These are phyloP conservation scores for Drosophila emarginata DNA, from an alignment of 2,888 invertebrate genomes.

Conservation along the genomic window DNA sequence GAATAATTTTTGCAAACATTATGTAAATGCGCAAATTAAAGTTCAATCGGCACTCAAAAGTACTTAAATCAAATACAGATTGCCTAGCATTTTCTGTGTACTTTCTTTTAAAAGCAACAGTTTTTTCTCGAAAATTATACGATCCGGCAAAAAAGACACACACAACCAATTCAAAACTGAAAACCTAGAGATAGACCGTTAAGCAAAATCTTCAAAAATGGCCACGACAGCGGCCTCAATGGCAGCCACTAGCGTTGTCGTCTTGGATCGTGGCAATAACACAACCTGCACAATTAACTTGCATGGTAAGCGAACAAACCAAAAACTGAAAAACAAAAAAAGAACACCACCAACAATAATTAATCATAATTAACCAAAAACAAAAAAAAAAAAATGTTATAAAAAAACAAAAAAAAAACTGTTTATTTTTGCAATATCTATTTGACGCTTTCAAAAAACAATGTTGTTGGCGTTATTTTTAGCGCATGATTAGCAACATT, in stretches of 20 bases:
- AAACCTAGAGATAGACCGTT: slow-evolving; percentile 50
- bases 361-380: slow-evolving; percentile 72
- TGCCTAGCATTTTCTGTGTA: slow-evolving; percentile 40
- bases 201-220: slow-evolving; percentile 55
- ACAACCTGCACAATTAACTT: slow-evolving; percentile 98
- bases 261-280: slow-evolving; percentile 95
- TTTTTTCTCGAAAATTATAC: slow-evolving; percentile 19
- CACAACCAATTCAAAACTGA: slow-evolving; percentile 11
- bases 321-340: slow-evolving; percentile 40
- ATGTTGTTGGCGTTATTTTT: slow-evolving; percentile 68
- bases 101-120: slow-evolving; percentile 35
- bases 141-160: slow-evolving; percentile 3
- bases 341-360: slow-evolving; percentile 49
- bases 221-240: slow-evolving; percentile 85
- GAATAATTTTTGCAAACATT: slow-evolving; percentile 63
- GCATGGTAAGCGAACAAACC: slow-evolving; percentile 88
- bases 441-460: slow-evolving; percentile 47
- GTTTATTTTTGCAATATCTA: slow-evolving; percentile 36
- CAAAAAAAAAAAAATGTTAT: slow-evolving; percentile 25
- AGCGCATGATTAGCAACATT: slow-evolving; percentile 68
- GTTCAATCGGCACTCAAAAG: slow-evolving; percentile 40
- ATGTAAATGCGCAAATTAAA: slow-evolving; percentile 59
- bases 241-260: slow-evolving; percentile 96
- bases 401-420: slow-evolving; percentile 24
- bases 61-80: slow-evolving; percentile 33